Evolutionary conservation across 2,888 invertebrate species (phyloP).

Genomic region (Sericinus montela): DNA sequence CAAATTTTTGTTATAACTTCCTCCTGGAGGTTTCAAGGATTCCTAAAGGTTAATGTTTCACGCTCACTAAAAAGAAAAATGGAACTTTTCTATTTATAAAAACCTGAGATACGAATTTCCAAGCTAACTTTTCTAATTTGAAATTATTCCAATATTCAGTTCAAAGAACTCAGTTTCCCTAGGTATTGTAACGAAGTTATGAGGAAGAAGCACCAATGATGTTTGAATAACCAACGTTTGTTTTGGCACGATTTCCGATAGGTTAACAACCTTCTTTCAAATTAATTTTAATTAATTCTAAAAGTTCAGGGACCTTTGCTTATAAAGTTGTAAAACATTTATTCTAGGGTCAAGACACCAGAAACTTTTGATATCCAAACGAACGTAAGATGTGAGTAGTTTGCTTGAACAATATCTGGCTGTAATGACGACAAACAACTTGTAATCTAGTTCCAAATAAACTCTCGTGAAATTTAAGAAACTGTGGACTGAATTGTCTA

Average conservation of each 20-base stretch:
- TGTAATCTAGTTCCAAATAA: no score
- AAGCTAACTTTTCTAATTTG: neutral
- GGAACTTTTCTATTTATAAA: neutral
- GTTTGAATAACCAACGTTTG: conserved; percentile 7
- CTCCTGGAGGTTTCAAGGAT: no score
- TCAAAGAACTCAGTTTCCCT: conserved; percentile 7
- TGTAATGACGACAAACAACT: no score
- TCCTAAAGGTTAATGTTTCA: no score
- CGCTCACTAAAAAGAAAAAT: neutral
- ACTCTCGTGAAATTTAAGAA: no score
- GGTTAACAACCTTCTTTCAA: conserved; percentile 9
- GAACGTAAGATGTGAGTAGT: no score
- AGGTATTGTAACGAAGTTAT: conserved; percentile 4
- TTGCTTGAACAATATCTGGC: no score
- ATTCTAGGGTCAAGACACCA: neutral
- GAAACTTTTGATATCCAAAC: no score
- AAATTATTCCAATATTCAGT: neutral
- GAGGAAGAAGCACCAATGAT: no score
- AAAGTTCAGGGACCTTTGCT: neutral
- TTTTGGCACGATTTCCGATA: neutral
- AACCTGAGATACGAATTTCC: neutral
- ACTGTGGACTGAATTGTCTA: no score
- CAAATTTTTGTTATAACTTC: no score
- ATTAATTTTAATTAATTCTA: neutral
- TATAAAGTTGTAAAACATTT: conserved; percentile 6